Percentiles rank a stretch among this genome's conserved stretches.
phyloP scores from a whole-genome alignment of 53 echinoderm and acorn worm species.

The Hippasteria phrygiana region DNA sequence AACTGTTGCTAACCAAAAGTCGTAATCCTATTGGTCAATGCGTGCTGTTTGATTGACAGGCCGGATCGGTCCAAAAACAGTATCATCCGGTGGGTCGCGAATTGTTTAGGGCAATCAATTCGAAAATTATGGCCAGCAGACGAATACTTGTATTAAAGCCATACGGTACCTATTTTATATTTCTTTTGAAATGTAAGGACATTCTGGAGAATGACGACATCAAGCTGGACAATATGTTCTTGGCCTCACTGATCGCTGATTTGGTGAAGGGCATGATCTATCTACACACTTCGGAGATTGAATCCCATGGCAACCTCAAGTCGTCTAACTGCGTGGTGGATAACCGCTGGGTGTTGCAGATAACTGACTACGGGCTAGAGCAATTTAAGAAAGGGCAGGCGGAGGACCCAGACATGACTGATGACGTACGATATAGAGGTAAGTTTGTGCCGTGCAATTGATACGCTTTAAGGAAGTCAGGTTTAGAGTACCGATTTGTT shows the following conservation, averaged over 20 bases:
- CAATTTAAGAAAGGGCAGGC: conserved; percentile 88
- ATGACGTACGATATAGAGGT: conserved; percentile 80
- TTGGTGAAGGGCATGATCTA: conserved; percentile 94
- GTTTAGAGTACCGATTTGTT: too few species aligned
- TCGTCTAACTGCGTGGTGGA: conserved; percentile 99
- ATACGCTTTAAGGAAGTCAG: too few species aligned
- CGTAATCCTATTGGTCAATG: too few species aligned
- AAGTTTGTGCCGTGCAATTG: conserved; percentile 47
- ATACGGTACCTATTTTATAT: too few species aligned
- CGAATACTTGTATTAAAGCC: neutral
- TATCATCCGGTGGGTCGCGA: too few species aligned
- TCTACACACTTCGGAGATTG: conserved; percentile 86
- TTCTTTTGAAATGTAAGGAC: conserved; percentile 64
- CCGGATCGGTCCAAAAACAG: too few species aligned
- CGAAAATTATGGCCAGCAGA: too few species aligned
- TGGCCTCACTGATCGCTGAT: conserved; percentile 97
- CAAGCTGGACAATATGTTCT: conserved; percentile 95
- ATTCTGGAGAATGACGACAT: conserved; percentile 98
- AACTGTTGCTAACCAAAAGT: too few species aligned
- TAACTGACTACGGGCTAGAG: conserved; percentile 97
- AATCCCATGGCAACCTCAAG: conserved; percentile 93
- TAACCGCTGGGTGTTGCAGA: conserved; percentile 96
- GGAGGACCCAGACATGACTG: conserved; percentile 80
- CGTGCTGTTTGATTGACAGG: too few species aligned
- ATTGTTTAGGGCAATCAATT: too few species aligned